Evolutionary conservation across 1,140 invertebrate genomes (phyloP).

Genomic region (Drosophila ohnishii): DNA sequence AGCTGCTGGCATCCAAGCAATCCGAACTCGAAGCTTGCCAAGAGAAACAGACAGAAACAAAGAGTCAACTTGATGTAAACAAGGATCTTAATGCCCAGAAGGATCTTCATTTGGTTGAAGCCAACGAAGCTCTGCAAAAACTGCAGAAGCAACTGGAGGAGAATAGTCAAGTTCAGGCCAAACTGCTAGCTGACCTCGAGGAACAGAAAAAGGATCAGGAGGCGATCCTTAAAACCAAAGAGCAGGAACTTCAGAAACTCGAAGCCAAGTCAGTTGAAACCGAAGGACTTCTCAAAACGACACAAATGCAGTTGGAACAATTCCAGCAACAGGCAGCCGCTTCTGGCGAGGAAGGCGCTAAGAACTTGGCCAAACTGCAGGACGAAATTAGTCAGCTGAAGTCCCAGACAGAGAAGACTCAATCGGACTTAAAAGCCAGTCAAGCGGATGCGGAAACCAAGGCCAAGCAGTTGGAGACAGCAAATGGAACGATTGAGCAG

Average conservation of each 20-base stretch:
- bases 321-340: slow-evolving; percentile 42
- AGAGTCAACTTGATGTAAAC: slow-evolving; percentile 1
- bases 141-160: slow-evolving; percentile 38
- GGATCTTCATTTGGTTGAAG: slow-evolving; percentile 6
- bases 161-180: neutral
- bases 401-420: slow-evolving; percentile 4
- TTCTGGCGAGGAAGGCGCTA: slow-evolving; percentile 33
- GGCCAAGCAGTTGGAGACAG: slow-evolving; percentile 26
- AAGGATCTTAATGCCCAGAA: slow-evolving; percentile 8
- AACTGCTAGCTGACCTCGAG: slow-evolving; percentile 1
- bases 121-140: slow-evolving; percentile 13
- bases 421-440: slow-evolving; percentile 4
- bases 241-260: slow-evolving; percentile 10
- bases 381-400: slow-evolving; percentile 34
- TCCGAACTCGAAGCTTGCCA: slow-evolving; percentile 17
- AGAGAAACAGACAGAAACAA: slow-evolving; percentile 12
- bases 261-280: neutral
- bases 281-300: slow-evolving; percentile 19
- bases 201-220: slow-evolving; percentile 8
- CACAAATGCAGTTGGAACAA: slow-evolving; percentile 47
- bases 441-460: slow-evolving; percentile 17
- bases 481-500: slow-evolving; percentile 12
- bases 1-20: slow-evolving; percentile 20
- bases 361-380: slow-evolving; percentile 46
- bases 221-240: slow-evolving; percentile 6